Evolutionary conservation across 2,113 vertebrate species (phyloP), one percentile per base, ranked within the genome.

Genomic region (Sphaerodactylus townsendi): DNA sequence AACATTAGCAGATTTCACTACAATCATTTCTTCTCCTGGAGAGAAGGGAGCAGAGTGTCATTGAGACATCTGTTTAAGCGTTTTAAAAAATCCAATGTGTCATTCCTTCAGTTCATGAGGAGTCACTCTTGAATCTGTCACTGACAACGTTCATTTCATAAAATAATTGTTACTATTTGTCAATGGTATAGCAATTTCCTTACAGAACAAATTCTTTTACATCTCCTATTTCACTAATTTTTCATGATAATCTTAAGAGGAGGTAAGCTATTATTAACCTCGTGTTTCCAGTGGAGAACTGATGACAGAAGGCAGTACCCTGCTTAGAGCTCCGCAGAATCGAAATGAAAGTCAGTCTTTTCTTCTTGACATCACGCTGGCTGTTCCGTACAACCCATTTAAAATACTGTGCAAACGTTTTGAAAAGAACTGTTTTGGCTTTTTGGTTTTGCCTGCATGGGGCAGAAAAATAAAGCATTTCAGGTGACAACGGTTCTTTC

Each of bases 1-100:
- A 48, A 82, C 75, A 88, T 92, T 87, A 91, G 85, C 87, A 93
- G 89, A 95, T 95, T 92, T 65, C 41, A 48, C 11, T 75, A 13
- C 41, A 83, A 66, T 37, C 33, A 75, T 48, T 35, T 48, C 59
- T 33, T 75, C n/a, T 33, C 30, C 2, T 15, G n/a, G 59, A 83
- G n/a, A 69, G 13, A 69, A 8, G 28, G 10, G 9, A 37, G 68
- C 7, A 8, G 68, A 41, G 64, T 65, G n/a, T 23, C 72, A 39
- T 21, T 72, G 46, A 81, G 59, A 21, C 53, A 81, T n/a, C 68
- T 72, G 37, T 72, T 70, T 14, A 59, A 69, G 19, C 10, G 10
- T 25, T 79, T 66, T 46, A 66, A 69, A 28, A 66, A 46, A 66
- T 77, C 7, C 59, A 66, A 1, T 10, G 19, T 65, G 39, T 41